These are phyloP conservation scores for Drosophila meridiana DNA, from an alignment of 2,888 invertebrate species.

Conservation along the genomic window DNA sequence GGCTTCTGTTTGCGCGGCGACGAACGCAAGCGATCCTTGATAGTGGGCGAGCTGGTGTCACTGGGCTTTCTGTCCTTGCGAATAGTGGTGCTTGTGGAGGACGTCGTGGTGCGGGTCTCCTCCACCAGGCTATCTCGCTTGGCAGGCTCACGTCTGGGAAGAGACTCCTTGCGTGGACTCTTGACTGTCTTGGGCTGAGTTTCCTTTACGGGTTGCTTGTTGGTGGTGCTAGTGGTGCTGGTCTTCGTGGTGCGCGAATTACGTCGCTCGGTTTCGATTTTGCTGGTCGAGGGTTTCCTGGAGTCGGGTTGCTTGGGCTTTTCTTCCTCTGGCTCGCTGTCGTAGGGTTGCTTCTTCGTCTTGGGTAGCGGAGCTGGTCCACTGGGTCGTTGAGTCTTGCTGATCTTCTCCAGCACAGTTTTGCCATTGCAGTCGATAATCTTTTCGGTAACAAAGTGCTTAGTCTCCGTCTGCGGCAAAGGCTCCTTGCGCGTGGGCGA, in stretches of 20 bases:
- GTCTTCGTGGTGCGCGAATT: conserved; percentile 49
- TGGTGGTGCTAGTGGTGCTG: conserved; percentile 22
- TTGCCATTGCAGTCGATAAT: conserved; percentile 62
- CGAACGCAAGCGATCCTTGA: conserved; percentile 80
- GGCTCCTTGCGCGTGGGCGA: conserved; percentile 46
- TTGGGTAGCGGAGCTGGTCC: conserved; percentile 10
- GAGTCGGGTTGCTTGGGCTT: conserved; percentile 36
- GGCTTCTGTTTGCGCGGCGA: conserved; percentile 73
- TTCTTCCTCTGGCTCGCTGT: conserved; percentile 44
- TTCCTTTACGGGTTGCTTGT: conserved; percentile 36
- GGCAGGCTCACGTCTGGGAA: conserved; percentile 45
- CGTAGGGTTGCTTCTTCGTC: conserved; percentile 32
- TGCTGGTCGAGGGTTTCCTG: conserved; percentile 36
- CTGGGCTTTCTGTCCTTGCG: conserved; percentile 49
- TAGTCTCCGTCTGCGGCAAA: conserved; percentile 34
- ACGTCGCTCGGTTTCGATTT: conserved; percentile 48
- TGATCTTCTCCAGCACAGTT: conserved; percentile 39
- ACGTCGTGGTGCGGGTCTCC: conserved; percentile 48
- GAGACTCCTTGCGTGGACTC: conserved; percentile 65
- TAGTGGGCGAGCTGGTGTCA: conserved; percentile 42
- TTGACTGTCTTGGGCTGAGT: conserved; percentile 37
- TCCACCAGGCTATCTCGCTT: conserved; percentile 62
- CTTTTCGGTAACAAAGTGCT: conserved; percentile 67
- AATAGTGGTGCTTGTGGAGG: conserved; percentile 35
- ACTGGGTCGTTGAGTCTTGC: conserved; percentile 18